Evolutionary conservation across 2,888 invertebrate species (phyloP).

Genomic region (Drosophila limbata): DNA sequence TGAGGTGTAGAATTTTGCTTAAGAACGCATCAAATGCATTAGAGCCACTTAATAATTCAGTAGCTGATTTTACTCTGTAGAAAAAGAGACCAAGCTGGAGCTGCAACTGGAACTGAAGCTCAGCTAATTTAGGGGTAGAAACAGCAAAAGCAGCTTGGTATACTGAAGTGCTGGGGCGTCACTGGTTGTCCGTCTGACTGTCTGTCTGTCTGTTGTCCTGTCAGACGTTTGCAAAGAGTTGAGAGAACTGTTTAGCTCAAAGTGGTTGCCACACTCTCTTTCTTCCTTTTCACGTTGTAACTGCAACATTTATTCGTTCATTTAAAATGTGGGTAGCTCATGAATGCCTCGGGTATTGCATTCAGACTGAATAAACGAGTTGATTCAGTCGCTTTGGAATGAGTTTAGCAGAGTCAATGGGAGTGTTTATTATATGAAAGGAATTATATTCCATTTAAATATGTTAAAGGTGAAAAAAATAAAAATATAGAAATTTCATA

Average conservation of each 20-base stretch:
- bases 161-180: constrained; percentile 46
- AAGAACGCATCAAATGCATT: constrained; percentile 76
- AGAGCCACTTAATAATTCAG: constrained; percentile 72
- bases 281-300: neutral
- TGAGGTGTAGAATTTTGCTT: constrained; percentile 46
- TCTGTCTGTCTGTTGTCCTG: constrained; percentile 14
- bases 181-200: constrained; percentile 16
- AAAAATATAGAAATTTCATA: neutral
- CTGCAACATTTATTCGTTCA: constrained; percentile 28
- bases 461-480: neutral
- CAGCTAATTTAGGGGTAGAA: constrained; percentile 56
- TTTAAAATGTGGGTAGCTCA: constrained; percentile 27
- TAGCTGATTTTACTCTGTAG: constrained; percentile 44
- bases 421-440: neutral
- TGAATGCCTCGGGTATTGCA: constrained; percentile 22
- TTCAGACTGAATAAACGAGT: constrained; percentile 10
- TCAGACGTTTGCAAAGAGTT: constrained; percentile 11
- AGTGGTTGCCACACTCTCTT: constrained; percentile 42
- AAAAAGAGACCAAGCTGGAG: neutral
- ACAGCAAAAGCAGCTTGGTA: constrained; percentile 21
- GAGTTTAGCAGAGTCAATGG: constrained; percentile 29
- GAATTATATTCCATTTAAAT: neutral
- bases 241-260: constrained; percentile 40
- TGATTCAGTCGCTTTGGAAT: constrained; percentile 22
- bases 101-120: constrained; percentile 3